These are phyloP conservation scores for Cantharis nigra DNA, from an alignment of 2,888 invertebrate genomes.

Conservation along the genomic window DNA sequence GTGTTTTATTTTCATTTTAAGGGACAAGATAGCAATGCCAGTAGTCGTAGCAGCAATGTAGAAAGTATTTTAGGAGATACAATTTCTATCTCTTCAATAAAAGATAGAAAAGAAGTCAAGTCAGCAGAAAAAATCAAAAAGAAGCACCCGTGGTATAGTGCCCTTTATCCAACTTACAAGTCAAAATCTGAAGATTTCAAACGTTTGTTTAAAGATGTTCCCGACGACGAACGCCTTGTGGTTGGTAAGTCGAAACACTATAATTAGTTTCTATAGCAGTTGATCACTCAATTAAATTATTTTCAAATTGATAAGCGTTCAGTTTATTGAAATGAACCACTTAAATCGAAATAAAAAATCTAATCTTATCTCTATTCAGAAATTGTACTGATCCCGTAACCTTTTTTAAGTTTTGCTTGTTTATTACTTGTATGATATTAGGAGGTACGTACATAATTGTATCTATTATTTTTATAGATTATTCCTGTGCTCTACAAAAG, in stretches of 20 bases:
- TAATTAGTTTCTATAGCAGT: neutral
- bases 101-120: constrained; percentile 49
- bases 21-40: constrained; percentile 37
- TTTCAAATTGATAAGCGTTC: neutral
- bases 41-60: constrained; percentile 36
- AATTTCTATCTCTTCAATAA: constrained; percentile 38
- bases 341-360: neutral
- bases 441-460: constrained; percentile 13
- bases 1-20: neutral
- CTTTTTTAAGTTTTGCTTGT: neutral
- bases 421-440: neutral
- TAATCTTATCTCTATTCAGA: neutral
- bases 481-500: constrained; percentile 94
- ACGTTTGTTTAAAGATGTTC: constrained; percentile 88
- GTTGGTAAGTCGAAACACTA: constrained; percentile 70
- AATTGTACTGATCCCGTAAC: neutral
- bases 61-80: constrained; percentile 41
- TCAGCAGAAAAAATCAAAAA: constrained; percentile 64
- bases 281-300: neutral
- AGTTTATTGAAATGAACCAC: neutral
- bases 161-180: constrained; percentile 90
- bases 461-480: constrained; percentile 70
- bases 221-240: constrained; percentile 87
- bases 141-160: constrained; percentile 85
- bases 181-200: constrained; percentile 92